These are phyloP conservation scores for Notarius quadriscutis DNA, from an alignment of 2,113 vertebrate species.

Conservation along the genomic window DNA sequence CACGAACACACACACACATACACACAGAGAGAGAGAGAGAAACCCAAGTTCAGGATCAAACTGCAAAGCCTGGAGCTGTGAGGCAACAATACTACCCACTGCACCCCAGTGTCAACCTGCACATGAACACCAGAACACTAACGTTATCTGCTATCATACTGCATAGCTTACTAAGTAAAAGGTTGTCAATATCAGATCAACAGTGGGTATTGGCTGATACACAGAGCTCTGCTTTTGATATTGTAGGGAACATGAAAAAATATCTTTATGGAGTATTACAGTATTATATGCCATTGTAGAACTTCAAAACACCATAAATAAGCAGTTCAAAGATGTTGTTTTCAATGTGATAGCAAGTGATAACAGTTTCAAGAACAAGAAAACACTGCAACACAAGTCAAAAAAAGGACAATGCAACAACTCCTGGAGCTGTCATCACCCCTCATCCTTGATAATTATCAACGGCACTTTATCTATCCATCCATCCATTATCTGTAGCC, in stretches of 20 bases:
- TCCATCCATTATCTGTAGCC: no score
- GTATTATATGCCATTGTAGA: neutral
- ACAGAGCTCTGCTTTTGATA: neutral
- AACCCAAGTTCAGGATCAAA: neutral
- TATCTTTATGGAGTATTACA: neutral
- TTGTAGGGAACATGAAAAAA: neutral
- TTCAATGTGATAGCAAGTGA: neutral
- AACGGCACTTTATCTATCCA: neutral
- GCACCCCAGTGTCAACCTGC: neutral
- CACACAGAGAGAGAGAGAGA: neutral
- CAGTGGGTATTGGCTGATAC: neutral
- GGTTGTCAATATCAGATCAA: neutral
- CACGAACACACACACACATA: neutral
- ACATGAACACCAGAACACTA: neutral
- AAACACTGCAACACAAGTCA: neutral
- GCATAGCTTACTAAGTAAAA: neutral
- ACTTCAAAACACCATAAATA: neutral
- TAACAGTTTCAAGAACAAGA: neutral
- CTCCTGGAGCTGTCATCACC: neutral
- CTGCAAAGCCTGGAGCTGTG: neutral
- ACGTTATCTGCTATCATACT: neutral
- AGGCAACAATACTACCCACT: neutral
- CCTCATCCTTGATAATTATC: constrained; percentile 27
- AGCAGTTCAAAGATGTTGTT: neutral
- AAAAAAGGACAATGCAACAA: neutral